Evolutionary conservation across 2,113 vertebrate genomes (phyloP).

Genomic region (Crocuta crocuta): DNA sequence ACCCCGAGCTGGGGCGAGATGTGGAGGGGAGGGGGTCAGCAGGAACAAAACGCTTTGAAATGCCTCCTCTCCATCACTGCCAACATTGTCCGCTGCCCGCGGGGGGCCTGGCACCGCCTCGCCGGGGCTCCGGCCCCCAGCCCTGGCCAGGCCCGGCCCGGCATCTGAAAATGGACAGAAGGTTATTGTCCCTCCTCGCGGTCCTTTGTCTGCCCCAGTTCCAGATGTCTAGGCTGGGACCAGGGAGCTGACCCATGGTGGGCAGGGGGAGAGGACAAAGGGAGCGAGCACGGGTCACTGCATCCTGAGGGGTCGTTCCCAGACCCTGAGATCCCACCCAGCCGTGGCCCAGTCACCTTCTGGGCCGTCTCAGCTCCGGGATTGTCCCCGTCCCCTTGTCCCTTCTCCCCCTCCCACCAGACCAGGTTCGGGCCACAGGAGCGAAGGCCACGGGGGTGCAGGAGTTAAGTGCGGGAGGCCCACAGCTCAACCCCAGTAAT

Average conservation of each 20-base stretch:
- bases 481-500: background rate
- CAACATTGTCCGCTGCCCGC: constrained; percentile 91
- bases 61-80: constrained; percentile 91
- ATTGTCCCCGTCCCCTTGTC: background rate
- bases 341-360: constrained; percentile 55
- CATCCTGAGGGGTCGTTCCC: constrained; percentile 66
- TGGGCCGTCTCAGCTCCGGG: constrained; percentile 2
- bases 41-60: constrained; percentile 91
- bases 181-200: constrained; percentile 87
- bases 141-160: constrained; percentile 87
- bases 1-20: constrained; percentile 77
- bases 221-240: constrained; percentile 88
- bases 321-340: constrained; percentile 72
- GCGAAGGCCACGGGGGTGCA: background rate
- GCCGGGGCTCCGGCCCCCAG: constrained; percentile 86
- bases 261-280: constrained; percentile 73
- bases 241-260: constrained; percentile 76
- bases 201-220: constrained; percentile 86
- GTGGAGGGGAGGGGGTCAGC: constrained; percentile 83
- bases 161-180: constrained; percentile 90
- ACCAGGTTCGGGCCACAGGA: background rate
- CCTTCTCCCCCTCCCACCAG: background rate
- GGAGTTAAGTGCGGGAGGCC: background rate
- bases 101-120: constrained; percentile 90
- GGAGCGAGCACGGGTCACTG: constrained; percentile 74